A percentile compares a stretch with the other conserved stretches of the same genome.
These are phyloP conservation scores for Valencia hispanica DNA, from an alignment of 2,797 vertebrate genomes.

Conservation along the genomic window DNA sequence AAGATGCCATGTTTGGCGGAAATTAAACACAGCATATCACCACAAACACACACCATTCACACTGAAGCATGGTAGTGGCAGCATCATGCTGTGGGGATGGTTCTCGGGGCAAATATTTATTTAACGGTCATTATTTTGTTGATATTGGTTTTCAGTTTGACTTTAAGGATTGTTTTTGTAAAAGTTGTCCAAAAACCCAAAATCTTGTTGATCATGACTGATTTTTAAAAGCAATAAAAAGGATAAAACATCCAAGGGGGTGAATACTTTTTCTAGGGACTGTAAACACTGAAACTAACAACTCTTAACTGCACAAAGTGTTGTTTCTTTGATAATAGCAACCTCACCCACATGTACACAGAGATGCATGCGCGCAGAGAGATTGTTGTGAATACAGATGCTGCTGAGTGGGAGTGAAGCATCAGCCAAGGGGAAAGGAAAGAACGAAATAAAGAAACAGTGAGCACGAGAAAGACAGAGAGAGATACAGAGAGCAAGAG, in stretches of 20 bases:
- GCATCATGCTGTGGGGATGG: no score
- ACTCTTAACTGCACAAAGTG: constrained; percentile 34
- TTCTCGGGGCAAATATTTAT: not conserved
- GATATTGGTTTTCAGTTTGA: not conserved
- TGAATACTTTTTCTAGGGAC: not conserved
- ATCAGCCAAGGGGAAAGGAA: constrained; percentile 54
- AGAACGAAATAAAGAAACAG: constrained; percentile 46
- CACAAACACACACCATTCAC: constrained; percentile 14
- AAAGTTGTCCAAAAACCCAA: not conserved
- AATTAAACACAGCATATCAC: no score
- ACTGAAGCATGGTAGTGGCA: no score
- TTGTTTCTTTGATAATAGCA: constrained; percentile 56
- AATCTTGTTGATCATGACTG: not conserved
- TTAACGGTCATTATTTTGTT: not conserved
- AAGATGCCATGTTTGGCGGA: no score
- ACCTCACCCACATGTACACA: constrained; percentile 56
- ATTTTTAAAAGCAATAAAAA: not conserved
- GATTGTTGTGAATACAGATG: constrained; percentile 71
- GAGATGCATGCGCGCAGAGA: constrained; percentile 48
- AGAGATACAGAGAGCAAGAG: constrained; percentile 12
- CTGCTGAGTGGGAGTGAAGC: constrained; percentile 69
- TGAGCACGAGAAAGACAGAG: constrained; percentile 9
- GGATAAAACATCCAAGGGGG: not conserved
- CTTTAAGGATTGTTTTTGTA: not conserved
- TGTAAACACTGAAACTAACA: not conserved